These are phyloP conservation scores for Cololabis saira DNA, from an alignment of 2,113 vertebrate species.

Conservation along the genomic window DNA sequence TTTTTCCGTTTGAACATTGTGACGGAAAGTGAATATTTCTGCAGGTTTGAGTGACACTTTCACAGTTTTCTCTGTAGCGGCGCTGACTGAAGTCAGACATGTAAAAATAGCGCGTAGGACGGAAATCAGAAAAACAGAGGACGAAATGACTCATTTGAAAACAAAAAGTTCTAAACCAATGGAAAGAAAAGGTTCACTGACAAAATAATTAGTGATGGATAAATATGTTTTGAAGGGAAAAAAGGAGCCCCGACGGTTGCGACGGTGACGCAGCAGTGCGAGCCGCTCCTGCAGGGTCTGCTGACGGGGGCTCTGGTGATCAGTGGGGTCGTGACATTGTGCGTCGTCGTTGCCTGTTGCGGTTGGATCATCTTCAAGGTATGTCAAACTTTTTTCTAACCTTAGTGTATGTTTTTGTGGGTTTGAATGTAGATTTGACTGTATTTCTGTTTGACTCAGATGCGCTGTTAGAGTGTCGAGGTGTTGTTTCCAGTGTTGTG, in stretches of 20 bases:
- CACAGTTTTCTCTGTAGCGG: neutral
- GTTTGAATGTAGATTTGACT: neutral
- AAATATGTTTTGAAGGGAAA: slow-evolving; percentile 2
- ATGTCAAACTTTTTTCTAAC: neutral
- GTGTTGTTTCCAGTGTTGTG: slow-evolving; percentile 8
- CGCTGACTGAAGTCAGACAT: too few species aligned
- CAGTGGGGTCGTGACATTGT: slow-evolving; percentile 16
- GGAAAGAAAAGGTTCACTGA: neutral
- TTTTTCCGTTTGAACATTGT: neutral
- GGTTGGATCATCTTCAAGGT: slow-evolving; percentile 53
- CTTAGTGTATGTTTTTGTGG: neutral
- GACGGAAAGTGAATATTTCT: neutral
- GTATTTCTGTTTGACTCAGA: slow-evolving; percentile 20
- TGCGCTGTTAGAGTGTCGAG: neutral
- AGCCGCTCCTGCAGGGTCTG: fast-evolving
- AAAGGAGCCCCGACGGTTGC: fast-evolving
- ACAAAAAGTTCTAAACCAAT: neutral
- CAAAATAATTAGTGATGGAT: neutral
- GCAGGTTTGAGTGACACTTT: neutral
- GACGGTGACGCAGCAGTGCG: neutral
- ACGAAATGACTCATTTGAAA: neutral
- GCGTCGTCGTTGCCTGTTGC: neutral
- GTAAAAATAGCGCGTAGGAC: neutral
- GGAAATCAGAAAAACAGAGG: neutral
- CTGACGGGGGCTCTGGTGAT: slow-evolving; percentile 14